Evolutionary conservation across 2,797 vertebrate species (phyloP), one percentile per base, ranked within the genome.

Genomic region (Coracias cyanogaster): DNA sequence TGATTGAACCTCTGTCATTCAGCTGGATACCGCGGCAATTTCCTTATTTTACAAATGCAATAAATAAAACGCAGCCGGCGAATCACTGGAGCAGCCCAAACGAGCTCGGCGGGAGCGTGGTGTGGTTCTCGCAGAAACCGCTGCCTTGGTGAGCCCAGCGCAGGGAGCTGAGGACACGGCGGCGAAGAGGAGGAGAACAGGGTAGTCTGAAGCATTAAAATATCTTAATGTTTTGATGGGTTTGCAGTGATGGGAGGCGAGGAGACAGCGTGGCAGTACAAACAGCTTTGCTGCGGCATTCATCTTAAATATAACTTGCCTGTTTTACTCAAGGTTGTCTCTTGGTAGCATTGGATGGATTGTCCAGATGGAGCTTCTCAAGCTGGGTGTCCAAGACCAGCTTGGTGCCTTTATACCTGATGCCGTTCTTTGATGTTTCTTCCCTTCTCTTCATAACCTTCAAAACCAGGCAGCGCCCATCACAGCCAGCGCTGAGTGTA

Each of bases 1-100:
- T 70, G 96, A 96, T 92, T 86, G 95, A 95, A 51, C 93, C 77
- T 95, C 89, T 88, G 28, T 95, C 93, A 19, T 96, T 96, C 86
- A 57, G 5, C 90, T 93, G 93, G 81, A 52, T 91, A 57, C 93
- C 92, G 29, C 22, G 86, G 82, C 76, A 86, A 93, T 95, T 94
- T 85, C 64, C 90, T 93, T 88, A 89, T 89, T 97, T 96, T 67
- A 65, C 91, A 93, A 81, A 92, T 7, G 71, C 70, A 33, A 67
- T 89, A 72, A 72, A 89, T 57, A 92, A 93, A 72, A 49, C 48
- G 39, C 92, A 91, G 76, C 43, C 83, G 74, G 77, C 67, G 74
- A 70, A 87, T 90, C 57, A 18, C 84, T 95, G 3, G 41, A 41
- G 29, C 15, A 2, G 15, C 24, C 48, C 79, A 64, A 26, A 52